Evolutionary conservation across 30 jellyfish, hydroid and myxozoan species (phyloP), one percentile per base, ranked within the genome.

Genomic region (Aurelia coerulea): DNA sequence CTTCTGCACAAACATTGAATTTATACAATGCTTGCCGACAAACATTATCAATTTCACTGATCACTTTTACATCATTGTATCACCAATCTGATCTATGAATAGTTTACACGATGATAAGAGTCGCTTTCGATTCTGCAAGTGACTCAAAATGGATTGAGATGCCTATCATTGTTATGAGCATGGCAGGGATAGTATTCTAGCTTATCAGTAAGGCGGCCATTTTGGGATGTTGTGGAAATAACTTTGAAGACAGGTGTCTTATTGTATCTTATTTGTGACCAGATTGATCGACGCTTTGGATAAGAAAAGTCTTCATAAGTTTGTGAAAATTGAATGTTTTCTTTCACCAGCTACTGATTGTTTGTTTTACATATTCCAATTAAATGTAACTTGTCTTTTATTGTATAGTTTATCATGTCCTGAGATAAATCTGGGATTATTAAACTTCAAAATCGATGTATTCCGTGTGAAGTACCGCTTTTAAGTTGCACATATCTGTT

Each of bases 301-400:
- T 64, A 70, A 79, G 18, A 71, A 67, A 50, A 58, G 81, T 63
- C 65, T 79, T 79, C 89, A 79, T 79, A 79, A 79, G 68, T 64
- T 65, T 65, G 89, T 79, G 89, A 79, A 65, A 79, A 79, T 79
- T 79, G 89, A 63, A 79, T 79, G 67, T 79, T 79, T 79, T 62
- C 65, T 53, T 79, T 23, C 80, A 79, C 50, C 80, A 35, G 89
- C 65, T 64, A 79, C 42, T 64, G 69, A 18, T 42, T 58, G 64
- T 18, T 79, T 79, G 89, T 65, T 79, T 79, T 79, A 32, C 80
- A 79, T 29, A 74, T 31, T 65, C 80, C 54, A 79, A 79, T 79
- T 79, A 23, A 79, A 50, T 62, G 76, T 76, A 62, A 53, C 73
- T 64, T 15, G 70, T 79, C 77, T 34, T 79, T 49, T 62, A 39